Percentiles rank a stretch among this genome's conserved stretches.
phyloP scores from a whole-genome alignment of 2,113 vertebrate genomes.

The Platichthys flesus region DNA sequence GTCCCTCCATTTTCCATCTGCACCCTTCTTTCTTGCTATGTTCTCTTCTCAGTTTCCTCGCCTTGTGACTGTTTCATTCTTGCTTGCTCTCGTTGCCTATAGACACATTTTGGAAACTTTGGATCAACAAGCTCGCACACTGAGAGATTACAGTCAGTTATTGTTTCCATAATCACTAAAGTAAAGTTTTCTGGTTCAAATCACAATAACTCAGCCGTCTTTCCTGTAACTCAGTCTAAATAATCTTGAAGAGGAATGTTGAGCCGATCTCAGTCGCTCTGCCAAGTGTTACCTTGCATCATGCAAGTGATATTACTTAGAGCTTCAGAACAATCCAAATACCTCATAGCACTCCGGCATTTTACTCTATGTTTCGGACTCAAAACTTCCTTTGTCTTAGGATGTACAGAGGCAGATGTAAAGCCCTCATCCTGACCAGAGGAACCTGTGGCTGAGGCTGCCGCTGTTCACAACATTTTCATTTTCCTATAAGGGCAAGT shows the following conservation, averaged over 20 bases:
- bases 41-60: constrained; percentile 26
- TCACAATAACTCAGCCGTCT: not conserved
- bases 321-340: constrained; percentile 45
- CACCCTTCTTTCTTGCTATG: constrained; percentile 23
- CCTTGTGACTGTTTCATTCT: not conserved
- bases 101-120: no score
- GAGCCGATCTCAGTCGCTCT: no score
- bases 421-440: constrained; percentile 60
- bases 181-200: not conserved
- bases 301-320: constrained; percentile 43
- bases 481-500: no score
- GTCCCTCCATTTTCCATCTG: constrained; percentile 69
- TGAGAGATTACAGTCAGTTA: not conserved
- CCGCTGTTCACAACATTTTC: no score
- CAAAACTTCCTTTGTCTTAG: constrained; percentile 72
- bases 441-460: constrained; percentile 59
- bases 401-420: constrained; percentile 78
- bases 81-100: not conserved
- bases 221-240: not conserved
- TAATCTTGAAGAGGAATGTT: constrained; percentile 36
- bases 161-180: not conserved
- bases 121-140: no score
- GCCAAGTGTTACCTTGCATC: constrained; percentile 43
- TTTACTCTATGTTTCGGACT: constrained; percentile 55
- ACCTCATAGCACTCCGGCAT: constrained; percentile 9